These are phyloP conservation scores for Polylopha cassiicola DNA, from an alignment of 2,888 invertebrate species.

Conservation along the genomic window DNA sequence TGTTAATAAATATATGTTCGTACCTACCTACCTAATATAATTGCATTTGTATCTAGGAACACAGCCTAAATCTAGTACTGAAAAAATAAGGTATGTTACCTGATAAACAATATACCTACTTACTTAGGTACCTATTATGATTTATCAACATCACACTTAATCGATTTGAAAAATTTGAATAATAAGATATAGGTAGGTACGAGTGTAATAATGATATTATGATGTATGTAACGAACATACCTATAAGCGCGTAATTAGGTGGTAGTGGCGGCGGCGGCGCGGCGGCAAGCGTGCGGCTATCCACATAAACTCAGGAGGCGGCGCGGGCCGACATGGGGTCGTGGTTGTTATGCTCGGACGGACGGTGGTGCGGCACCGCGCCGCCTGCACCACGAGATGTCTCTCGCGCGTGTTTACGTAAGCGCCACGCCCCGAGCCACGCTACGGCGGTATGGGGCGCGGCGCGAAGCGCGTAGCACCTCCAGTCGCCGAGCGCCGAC, in stretches of 20 bases:
- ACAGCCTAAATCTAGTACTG: too few species aligned
- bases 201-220: not conserved
- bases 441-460: conserved; percentile 72
- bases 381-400: conserved; percentile 54
- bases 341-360: conserved; percentile 56
- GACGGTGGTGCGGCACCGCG: conserved; percentile 67
- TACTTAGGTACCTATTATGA: too few species aligned
- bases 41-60: too few species aligned
- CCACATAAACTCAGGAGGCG: conserved; percentile 64
- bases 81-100: too few species aligned
- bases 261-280: conserved; percentile 65
- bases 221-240: conserved; percentile 35
- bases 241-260: conserved; percentile 69
- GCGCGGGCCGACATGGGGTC: conserved; percentile 70
- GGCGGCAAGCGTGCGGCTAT: conserved; percentile 51
- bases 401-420: conserved; percentile 74
- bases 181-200: not conserved
- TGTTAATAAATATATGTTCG: too few species aligned
- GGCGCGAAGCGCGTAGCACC: conserved; percentile 71
- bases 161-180: not conserved
- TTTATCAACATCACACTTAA: too few species aligned
- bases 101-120: too few species aligned
- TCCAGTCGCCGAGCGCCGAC: conserved; percentile 73
- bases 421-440: conserved; percentile 78
- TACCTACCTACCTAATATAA: too few species aligned